Evolutionary conservation across 2,113 vertebrate genomes (phyloP).

Genomic region (Pitta sordida): DNA sequence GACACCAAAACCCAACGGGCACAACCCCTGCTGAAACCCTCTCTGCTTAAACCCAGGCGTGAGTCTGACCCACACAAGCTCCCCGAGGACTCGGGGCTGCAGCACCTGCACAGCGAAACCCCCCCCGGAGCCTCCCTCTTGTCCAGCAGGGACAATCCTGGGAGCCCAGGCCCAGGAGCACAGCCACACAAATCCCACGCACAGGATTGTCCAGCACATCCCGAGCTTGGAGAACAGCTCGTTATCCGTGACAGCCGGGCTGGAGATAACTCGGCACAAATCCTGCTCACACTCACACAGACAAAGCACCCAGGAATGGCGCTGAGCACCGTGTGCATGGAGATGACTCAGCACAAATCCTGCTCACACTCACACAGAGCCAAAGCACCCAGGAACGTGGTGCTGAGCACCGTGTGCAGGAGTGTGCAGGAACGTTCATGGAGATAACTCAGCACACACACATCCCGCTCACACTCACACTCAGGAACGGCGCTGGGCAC

Average conservation of each 20-base stretch:
- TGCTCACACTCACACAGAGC: not conserved
- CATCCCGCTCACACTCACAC: not conserved
- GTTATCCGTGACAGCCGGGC: accelerated
- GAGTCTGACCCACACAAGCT: not conserved
- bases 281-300: not conserved
- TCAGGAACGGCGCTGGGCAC: not conserved
- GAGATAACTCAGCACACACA: no score
- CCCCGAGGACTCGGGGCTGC: not conserved
- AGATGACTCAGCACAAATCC: no score
- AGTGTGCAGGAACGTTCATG: no score
- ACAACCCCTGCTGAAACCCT: not conserved
- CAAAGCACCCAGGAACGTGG: not conserved
- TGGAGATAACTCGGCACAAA: no score
- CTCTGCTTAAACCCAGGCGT: not conserved
- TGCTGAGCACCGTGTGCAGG: not conserved
- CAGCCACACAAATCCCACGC: not conserved
- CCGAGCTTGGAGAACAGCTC: not conserved
- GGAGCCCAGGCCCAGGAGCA: not conserved
- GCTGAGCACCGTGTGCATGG: not conserved
- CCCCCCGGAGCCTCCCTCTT: not conserved
- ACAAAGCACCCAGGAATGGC: not conserved
- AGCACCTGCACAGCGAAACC: not conserved
- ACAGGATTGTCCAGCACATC: not conserved
- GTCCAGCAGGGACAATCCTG: not conserved
- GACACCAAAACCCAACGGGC: not conserved